These are phyloP conservation scores for Cotesia typhae DNA, from an alignment of 1,140 invertebrate genomes.

Conservation along the genomic window DNA sequence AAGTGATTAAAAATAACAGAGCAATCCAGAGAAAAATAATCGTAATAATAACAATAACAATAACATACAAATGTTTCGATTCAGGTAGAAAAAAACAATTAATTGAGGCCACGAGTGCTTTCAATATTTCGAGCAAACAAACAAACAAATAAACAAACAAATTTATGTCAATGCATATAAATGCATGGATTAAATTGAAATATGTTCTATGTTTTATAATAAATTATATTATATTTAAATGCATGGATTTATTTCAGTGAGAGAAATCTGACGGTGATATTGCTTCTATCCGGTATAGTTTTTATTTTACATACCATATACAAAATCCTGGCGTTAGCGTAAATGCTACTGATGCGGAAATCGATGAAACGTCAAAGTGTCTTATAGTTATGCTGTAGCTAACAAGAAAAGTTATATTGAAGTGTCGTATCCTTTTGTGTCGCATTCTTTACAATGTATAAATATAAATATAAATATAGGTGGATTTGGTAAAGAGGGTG, in stretches of 20 bases:
- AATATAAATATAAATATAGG: too few species aligned
- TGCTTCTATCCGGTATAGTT: too few species aligned
- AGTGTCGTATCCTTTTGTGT: too few species aligned
- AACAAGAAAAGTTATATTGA: too few species aligned
- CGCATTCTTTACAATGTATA: too few species aligned
- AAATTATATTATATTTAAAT: too few species aligned
- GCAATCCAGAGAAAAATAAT: not conserved
- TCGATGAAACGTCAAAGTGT: conserved; percentile 12
- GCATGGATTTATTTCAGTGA: too few species aligned
- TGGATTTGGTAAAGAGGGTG: conserved; percentile 1
- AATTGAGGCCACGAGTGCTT: conserved; percentile 17
- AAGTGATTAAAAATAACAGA: too few species aligned
- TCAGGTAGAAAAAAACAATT: conserved; percentile 8
- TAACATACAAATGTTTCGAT: conserved; percentile 6
- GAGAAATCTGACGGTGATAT: too few species aligned
- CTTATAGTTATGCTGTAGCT: too few species aligned
- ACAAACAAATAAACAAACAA: conserved; percentile 4
- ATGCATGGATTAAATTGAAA: not conserved
- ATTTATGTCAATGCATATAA: conserved; percentile 4
- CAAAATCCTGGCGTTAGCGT: not conserved
- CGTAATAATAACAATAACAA: not conserved
- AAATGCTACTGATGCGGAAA: not conserved
- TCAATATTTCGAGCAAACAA: not conserved
- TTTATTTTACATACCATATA: not conserved
- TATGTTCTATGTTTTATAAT: too few species aligned